Base-by-base conservation (phyloP, 1,140 invertebrate genomes). In the Drosophila tani region DNA sequence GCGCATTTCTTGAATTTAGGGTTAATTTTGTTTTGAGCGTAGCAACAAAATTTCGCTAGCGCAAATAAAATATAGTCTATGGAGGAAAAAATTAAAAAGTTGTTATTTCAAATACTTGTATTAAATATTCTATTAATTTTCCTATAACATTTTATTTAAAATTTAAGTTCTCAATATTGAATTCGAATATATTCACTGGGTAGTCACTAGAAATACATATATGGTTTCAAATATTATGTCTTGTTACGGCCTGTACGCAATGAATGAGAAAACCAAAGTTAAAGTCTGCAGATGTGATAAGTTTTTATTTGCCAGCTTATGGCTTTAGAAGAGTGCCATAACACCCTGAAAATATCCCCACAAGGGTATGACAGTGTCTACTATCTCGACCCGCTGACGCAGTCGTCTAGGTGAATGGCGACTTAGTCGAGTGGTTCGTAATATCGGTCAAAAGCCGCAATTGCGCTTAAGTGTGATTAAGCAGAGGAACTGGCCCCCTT, bases 391-490 rank as follows among this genome's bases (percentile, higher is more conserved):
- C 29, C 15, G 49, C 67, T 71, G 70, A 60, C 45, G 67, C 38
- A 60, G 70, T 27, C 56, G 68, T 74, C 68, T 73, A 81, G 64
- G 73, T 74, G 74, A 81, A 38, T 60, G 70, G 58, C 75, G 66
- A 82, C 79, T 68, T 56, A 43, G 59, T 50, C 62, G 65, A 77
- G 75, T 82, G 62, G 57, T 68, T 74, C 49, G 63, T 58, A 76
- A 90, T 90, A 90, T 90, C 85, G 86, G 85, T 90, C 85, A 90
- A 87, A 82, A 80, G 83, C 83, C 84, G 83, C 83, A 87, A 90
- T 90, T 85, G 79, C 71, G 81, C 71, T 85, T 67, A 84, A 79
- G 86, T 90, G 50, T 90, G 85, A 90, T 90, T 90, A 85, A 84
- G 75, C 82, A 77, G 50, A 66, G 43, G 66, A 62, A 43, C 81